Percentiles rank a stretch among this genome's conserved stretches.
These are phyloP conservation scores for Drosophila ezoana DNA, from an alignment of 2,888 invertebrate genomes.

Conservation along the genomic window DNA sequence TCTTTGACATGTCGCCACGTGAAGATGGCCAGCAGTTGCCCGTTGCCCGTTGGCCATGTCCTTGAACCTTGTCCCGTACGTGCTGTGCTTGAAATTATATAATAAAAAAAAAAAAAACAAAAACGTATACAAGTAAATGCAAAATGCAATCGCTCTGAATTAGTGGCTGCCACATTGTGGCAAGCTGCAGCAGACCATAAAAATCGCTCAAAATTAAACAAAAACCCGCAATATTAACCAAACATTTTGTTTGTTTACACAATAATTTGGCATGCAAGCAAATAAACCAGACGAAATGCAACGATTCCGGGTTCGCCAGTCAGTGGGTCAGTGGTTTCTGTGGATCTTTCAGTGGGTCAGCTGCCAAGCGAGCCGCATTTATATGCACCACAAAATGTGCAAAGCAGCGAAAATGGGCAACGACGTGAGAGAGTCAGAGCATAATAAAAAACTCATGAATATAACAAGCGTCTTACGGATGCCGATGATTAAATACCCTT, in stretches of 20 bases:
- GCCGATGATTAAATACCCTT: not conserved
- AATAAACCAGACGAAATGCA: constrained; percentile 6
- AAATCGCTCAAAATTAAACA: constrained; percentile 30
- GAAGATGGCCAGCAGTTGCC: constrained; percentile 9
- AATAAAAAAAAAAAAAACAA: not conserved
- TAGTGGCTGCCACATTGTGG: constrained; percentile 16
- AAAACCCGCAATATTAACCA: constrained; percentile 18
- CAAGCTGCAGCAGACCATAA: constrained; percentile 31
- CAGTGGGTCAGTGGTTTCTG: constrained; percentile 14
- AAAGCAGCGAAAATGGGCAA: constrained; percentile 27
- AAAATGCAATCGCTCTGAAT: constrained; percentile 12
- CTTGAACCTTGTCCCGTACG: constrained; percentile 50
- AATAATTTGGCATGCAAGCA: constrained; percentile 12
- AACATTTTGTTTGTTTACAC: constrained; percentile 25
- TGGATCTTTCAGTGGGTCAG: constrained; percentile 11
- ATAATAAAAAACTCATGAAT: not conserved
- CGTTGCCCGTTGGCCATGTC: constrained; percentile 32
- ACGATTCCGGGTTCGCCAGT: constrained; percentile 10
- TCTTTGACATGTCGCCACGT: constrained; percentile 49
- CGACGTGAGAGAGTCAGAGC: not conserved
- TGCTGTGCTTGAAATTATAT: constrained; percentile 21
- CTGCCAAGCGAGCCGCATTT: not conserved
- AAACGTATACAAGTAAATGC: not conserved
- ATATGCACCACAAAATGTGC: constrained; percentile 24
- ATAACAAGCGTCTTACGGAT: not conserved